Evolutionary conservation across 2,888 invertebrate genomes (phyloP).

Genomic region (Neoaliturus tenellus): DNA sequence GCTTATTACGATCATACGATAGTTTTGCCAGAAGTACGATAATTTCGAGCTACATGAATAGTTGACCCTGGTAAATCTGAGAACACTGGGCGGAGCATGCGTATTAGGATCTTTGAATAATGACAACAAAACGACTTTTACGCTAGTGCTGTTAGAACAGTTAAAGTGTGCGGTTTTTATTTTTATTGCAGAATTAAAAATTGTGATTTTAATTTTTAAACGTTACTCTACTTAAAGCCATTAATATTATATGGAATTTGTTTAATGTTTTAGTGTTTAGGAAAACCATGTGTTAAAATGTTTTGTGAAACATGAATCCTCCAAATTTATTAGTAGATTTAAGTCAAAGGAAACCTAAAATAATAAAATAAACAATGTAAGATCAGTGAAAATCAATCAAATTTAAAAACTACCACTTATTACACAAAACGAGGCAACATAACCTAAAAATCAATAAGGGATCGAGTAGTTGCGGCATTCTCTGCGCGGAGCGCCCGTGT

Average conservation of each 20-base stretch:
- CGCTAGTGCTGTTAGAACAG: background rate
- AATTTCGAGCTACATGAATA: no score
- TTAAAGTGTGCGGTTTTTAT: no score
- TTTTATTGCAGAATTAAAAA: no score
- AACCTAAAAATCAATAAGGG: conserved; percentile 43
- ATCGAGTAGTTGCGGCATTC: background rate
- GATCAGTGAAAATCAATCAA: background rate
- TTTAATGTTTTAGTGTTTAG: no score
- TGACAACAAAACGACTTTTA: background rate
- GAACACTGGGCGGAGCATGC: background rate
- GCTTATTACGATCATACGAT: no score
- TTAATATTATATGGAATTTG: no score
- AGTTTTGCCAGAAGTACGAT: no score
- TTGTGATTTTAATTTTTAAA: no score
- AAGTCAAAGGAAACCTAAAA: background rate
- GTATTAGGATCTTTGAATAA: background rate
- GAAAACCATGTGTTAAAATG: background rate
- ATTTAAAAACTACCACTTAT: background rate
- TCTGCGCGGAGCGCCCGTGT: background rate
- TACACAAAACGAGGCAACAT: background rate
- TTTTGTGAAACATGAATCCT: background rate
- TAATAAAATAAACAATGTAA: background rate
- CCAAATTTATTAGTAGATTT: background rate
- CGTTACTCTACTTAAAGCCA: no score
- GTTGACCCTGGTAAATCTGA: no score